These are phyloP conservation scores for Trachelus troglodyta DNA, from an alignment of 2,888 invertebrate species.

Conservation along the genomic window DNA sequence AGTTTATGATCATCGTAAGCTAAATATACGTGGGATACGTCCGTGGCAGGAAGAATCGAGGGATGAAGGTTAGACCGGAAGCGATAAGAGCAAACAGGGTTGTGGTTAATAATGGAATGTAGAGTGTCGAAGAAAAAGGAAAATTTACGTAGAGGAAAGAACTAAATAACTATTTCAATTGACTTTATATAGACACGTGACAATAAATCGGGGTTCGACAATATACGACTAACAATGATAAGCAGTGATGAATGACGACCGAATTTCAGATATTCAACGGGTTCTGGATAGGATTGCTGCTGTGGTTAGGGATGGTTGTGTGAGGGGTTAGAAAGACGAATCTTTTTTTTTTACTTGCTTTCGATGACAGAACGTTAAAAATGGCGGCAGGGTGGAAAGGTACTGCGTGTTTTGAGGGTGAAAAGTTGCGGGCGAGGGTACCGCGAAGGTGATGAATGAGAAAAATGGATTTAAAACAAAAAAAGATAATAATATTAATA, in stretches of 20 bases:
- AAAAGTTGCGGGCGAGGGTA: not conserved
- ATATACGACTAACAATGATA: not conserved
- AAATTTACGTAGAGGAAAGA: constrained; percentile 31
- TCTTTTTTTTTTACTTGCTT: constrained; percentile 12
- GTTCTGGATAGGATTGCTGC: not conserved
- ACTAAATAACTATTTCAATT: constrained; percentile 23
- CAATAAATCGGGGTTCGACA: constrained; percentile 26
- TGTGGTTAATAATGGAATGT: constrained; percentile 32
- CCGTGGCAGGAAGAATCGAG: not conserved
- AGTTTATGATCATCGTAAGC: not conserved
- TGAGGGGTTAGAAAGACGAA: not conserved
- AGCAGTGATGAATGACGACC: not conserved
- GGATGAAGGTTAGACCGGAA: too few relatives aligned
- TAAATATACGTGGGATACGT: not conserved
- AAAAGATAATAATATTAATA: constrained; percentile 6
- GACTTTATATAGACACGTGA: constrained; percentile 32
- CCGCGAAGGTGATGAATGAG: not conserved
- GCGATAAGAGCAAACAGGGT: not conserved
- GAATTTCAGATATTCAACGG: not conserved
- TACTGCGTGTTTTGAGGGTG: not conserved
- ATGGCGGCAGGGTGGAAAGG: not conserved
- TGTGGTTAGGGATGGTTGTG: not conserved
- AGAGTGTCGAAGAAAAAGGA: constrained; percentile 20
- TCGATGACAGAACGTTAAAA: not conserved
- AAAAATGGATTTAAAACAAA: constrained; percentile 8